A percentile compares a stretch with the other conserved stretches of the same genome.
These are phyloP conservation scores for Myotis daubentonii DNA, from an alignment of 2,797 vertebrate genomes.

Conservation along the genomic window DNA sequence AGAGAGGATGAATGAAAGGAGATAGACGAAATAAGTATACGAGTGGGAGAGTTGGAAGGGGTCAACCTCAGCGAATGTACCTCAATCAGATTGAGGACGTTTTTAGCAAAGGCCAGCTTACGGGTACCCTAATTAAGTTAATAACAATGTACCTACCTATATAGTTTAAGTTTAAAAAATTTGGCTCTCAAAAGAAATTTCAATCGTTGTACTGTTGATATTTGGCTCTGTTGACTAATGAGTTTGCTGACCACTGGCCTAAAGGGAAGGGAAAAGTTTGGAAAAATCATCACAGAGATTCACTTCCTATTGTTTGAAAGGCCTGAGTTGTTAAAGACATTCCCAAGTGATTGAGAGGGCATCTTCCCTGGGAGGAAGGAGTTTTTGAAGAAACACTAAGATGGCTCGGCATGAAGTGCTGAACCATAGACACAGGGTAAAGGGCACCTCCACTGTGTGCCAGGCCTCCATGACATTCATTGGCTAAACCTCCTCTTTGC, in stretches of 20 bases:
- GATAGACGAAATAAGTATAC: too few relatives aligned
- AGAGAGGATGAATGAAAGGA: too few relatives aligned
- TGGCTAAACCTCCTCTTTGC: not conserved
- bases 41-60: too few relatives aligned
- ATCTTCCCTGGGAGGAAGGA: not conserved
- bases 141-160: too few relatives aligned
- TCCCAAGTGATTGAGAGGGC: not conserved
- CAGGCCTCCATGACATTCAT: not conserved
- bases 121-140: too few relatives aligned
- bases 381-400: not conserved
- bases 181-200: too few relatives aligned
- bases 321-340: not conserved
- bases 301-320: not conserved
- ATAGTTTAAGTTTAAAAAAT: too few relatives aligned
- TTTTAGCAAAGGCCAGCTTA: too few relatives aligned
- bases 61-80: accelerated
- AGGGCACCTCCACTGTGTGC: not conserved
- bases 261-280: not conserved
- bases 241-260: not conserved
- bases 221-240: too few relatives aligned
- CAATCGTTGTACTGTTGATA: too few relatives aligned
- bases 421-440: not conserved
- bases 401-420: not conserved
- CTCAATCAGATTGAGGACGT: too few relatives aligned
- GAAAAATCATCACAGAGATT: not conserved